phyloP scores from a whole-genome alignment of 2,888 invertebrate genomes.

The Glyphotaelius pellucidus region DNA sequence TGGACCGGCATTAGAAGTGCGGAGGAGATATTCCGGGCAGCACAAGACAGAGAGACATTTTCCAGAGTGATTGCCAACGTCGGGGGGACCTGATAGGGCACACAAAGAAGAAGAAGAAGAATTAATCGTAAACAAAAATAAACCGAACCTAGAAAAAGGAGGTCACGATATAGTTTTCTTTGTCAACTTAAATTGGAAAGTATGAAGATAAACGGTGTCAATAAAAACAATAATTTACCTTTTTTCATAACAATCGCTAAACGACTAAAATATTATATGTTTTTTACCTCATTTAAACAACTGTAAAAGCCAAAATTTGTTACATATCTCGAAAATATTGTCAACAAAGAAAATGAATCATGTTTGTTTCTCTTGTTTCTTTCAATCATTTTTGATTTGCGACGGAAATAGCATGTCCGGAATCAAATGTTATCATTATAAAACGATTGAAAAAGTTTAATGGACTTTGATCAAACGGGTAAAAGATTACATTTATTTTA shows the following conservation, averaged over 20 bases:
- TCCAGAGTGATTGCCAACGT: no score
- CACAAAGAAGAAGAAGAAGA: no score
- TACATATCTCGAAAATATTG: conserved; percentile 6
- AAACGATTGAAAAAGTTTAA: conserved; percentile 13
- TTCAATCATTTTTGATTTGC: neutral
- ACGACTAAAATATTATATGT: neutral
- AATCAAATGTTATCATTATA: conserved; percentile 34
- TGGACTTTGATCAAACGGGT: conserved; percentile 24
- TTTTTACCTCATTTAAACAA: neutral
- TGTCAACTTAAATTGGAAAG: neutral
- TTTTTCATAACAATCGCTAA: neutral
- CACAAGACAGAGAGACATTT: no score
- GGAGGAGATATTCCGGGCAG: no score
- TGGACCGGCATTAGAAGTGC: no score
- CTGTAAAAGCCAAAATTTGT: neutral
- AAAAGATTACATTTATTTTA: conserved; percentile 29
- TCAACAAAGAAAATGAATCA: neutral
- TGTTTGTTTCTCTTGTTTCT: conserved; percentile 6
- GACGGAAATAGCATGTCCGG: conserved; percentile 29
- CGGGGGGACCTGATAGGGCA: no score
- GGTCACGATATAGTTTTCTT: neutral
- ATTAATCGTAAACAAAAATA: neutral
- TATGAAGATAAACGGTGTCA: neutral
- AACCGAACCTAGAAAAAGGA: neutral
- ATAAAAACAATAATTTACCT: neutral